Conservation (phyloP, 1,140 invertebrate species). For the Anastrepha obliqua region DNA sequence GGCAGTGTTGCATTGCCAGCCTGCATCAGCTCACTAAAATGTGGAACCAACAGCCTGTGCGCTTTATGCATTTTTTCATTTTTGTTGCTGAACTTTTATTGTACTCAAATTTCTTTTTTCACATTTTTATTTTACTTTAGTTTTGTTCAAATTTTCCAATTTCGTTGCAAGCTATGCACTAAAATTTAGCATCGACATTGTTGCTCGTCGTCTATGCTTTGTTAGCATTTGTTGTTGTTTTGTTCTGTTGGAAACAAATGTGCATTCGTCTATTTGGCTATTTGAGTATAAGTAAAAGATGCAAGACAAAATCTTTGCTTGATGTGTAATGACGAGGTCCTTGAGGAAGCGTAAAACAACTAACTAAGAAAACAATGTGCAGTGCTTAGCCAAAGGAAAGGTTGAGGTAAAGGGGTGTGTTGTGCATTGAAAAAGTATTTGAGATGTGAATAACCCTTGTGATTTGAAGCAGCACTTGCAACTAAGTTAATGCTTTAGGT, state of each 20-base stretch:
- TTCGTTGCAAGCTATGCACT: constrained; percentile 47
- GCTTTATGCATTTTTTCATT: background rate
- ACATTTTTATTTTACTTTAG: constrained; percentile 1
- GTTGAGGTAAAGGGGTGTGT: background rate
- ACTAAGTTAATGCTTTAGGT: background rate
- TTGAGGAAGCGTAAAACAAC: constrained; percentile 29
- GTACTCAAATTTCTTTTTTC: background rate
- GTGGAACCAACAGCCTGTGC: background rate
- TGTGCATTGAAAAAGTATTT: background rate
- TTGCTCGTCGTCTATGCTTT: background rate
- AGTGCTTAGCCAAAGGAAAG: background rate
- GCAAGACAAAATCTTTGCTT: background rate
- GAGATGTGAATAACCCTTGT: constrained; percentile 1
- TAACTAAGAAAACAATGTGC: background rate
- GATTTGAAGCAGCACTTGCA: background rate
- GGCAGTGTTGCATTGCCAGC: constrained; percentile 20
- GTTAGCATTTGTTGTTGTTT: background rate
- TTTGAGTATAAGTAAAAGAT: background rate
- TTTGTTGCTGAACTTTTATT: background rate
- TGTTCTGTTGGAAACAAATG: constrained; percentile 1
- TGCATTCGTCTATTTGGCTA: constrained; percentile 30
- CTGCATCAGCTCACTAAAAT: background rate
- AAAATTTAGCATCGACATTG: constrained; percentile 27
- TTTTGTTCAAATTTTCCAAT: constrained; percentile 34
- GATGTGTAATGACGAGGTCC: constrained; percentile 17